phyloP scores from a whole-genome alignment of 2,113 vertebrate genomes.

The Charina bottae region DNA sequence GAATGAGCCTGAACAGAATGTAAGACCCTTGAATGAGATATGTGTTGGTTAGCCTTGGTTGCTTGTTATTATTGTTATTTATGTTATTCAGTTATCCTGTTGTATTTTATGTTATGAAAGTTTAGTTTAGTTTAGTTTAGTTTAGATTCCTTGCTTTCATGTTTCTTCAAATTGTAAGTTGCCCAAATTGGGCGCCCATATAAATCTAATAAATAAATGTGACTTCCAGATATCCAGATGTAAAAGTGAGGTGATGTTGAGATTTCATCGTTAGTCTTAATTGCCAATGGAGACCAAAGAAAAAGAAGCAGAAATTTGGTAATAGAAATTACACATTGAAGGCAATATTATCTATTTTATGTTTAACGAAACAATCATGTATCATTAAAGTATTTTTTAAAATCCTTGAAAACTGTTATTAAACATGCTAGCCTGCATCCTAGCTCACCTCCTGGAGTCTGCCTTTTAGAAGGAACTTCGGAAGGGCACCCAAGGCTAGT shows the following conservation, averaged over 20 bases:
- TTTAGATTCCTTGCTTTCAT: not conserved
- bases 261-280: slow-evolving; percentile 26
- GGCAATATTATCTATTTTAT: slow-evolving; percentile 39
- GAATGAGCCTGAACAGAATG: too few species aligned
- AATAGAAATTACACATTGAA: slow-evolving; percentile 42
- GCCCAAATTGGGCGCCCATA: not conserved
- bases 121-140: too few species aligned
- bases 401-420: not conserved
- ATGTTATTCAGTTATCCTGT: too few species aligned
- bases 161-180: not conserved
- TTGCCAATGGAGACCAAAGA: slow-evolving; percentile 27
- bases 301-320: slow-evolving; percentile 14
- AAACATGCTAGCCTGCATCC: not conserved
- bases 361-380: slow-evolving; percentile 32
- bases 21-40: too few species aligned
- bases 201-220: not conserved
- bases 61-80: too few species aligned
- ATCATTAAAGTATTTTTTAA: slow-evolving; percentile 24
- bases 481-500: slow-evolving; percentile 88
- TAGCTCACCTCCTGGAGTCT: slow-evolving; percentile 85
- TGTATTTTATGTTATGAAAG: too few species aligned
- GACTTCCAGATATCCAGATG: not conserved
- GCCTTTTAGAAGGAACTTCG: slow-evolving; percentile 81
- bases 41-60: too few species aligned
- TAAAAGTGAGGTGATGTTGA: not conserved